Percentiles rank a stretch among this genome's conserved stretches.
phyloP scores from a whole-genome alignment of 92 coral and sea anemone species.

The Hydrozoanthus gracilis region DNA sequence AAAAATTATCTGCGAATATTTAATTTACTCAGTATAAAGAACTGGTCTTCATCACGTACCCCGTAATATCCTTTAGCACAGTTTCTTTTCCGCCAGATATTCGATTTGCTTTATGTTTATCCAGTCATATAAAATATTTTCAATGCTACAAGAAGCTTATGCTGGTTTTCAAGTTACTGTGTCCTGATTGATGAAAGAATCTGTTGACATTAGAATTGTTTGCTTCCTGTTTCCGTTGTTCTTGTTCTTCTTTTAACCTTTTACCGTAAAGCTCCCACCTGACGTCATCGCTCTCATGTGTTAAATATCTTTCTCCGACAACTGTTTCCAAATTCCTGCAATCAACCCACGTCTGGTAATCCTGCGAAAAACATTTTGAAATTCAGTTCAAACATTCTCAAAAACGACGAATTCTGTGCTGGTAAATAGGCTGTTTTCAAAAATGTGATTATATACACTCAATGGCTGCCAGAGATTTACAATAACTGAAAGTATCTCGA shows the following conservation, averaged over 20 bases:
- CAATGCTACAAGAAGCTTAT: constrained; percentile 76
- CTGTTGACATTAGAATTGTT: constrained; percentile 72
- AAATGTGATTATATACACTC: no score
- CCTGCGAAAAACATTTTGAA: constrained; percentile 56
- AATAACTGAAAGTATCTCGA: no score
- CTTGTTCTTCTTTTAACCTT: constrained; percentile 74
- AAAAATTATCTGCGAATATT: neutral
- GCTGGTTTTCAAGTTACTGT: constrained; percentile 83
- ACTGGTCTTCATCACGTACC: neutral
- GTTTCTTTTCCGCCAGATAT: neutral
- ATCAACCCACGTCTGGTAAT: constrained; percentile 97
- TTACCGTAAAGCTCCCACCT: constrained; percentile 89
- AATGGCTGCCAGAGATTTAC: no score
- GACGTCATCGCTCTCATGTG: constrained; percentile 98
- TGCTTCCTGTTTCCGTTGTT: constrained; percentile 41
- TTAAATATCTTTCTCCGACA: constrained; percentile 91
- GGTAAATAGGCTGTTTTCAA: no score
- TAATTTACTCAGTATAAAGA: neutral
- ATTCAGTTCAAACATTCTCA: neutral
- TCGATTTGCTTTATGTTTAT: neutral
- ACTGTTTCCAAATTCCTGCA: constrained; percentile 92
- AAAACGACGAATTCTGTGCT: no score
- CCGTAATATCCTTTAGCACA: neutral
- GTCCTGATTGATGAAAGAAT: constrained; percentile 84
- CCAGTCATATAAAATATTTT: neutral